Evolutionary conservation across 2,113 vertebrate genomes (phyloP).

Genomic region (Psephotus haematonotus): DNA sequence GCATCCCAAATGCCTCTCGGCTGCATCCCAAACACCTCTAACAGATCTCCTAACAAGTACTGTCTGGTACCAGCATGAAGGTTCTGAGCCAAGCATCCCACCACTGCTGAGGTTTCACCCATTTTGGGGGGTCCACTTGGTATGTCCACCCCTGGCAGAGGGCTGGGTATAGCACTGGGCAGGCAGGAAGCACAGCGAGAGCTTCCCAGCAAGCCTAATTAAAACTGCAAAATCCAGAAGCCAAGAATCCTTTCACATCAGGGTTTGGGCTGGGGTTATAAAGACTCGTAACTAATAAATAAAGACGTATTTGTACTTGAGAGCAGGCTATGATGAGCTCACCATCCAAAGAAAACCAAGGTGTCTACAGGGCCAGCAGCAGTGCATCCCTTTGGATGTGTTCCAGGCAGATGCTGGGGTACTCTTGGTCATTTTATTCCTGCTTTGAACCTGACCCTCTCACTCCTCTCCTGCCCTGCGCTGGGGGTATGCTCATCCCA

Average conservation of each 20-base stretch:
- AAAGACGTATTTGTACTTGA: neutral
- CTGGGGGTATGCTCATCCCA: neutral
- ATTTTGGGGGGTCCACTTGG: neutral
- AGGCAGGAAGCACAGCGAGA: neutral
- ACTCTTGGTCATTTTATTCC: neutral
- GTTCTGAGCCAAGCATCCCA: neutral
- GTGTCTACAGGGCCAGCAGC: neutral
- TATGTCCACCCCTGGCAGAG: neutral
- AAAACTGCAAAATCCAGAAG: neutral
- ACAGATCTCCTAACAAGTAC: neutral
- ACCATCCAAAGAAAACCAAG: neutral
- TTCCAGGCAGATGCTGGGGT: neutral
- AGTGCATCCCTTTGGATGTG: neutral
- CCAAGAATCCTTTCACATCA: rapidly evolving
- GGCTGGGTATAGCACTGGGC: neutral
- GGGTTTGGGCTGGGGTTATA: neutral
- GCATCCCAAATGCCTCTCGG: neutral
- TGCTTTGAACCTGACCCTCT: neutral
- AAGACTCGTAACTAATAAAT: neutral
- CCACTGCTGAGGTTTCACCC: neutral
- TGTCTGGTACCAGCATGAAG: neutral
- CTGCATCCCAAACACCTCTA: neutral
- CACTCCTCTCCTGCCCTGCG: rapidly evolving
- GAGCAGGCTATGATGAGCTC: neutral
- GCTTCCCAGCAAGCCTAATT: neutral